Percentiles rank a stretch among this genome's conserved stretches.
Evolutionary conservation across 2,797 vertebrate species (phyloP).

Genomic region (Odontamblyopus lacepedii): DNA sequence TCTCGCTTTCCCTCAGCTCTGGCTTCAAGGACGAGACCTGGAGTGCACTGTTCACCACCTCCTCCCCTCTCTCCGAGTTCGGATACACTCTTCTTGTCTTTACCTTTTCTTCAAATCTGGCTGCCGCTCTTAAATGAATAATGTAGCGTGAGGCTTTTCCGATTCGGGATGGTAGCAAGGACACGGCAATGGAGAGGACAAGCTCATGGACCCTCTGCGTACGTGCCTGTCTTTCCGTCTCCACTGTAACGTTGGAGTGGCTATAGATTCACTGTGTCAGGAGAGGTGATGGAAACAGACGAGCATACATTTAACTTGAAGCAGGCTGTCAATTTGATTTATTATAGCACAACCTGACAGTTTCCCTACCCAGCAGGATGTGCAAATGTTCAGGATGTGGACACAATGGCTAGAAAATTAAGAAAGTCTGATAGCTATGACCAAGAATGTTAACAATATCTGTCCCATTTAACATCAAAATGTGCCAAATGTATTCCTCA

Average conservation of each 20-base stretch:
- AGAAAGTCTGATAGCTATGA: not conserved
- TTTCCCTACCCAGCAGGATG: slow-evolving; percentile 3
- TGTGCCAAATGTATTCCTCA: no score
- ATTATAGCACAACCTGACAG: slow-evolving; percentile 4
- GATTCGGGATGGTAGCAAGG: slow-evolving; percentile 48
- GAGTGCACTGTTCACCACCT: slow-evolving; percentile 13
- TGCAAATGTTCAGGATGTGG: not conserved
- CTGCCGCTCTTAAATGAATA: slow-evolving; percentile 55
- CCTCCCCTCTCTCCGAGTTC: slow-evolving; percentile 20
- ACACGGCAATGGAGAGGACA: slow-evolving; percentile 49
- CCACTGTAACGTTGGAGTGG: slow-evolving; percentile 26
- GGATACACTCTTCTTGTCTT: slow-evolving; percentile 35
- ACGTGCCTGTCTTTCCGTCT: slow-evolving; percentile 10
- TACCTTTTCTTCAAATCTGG: slow-evolving; percentile 36
- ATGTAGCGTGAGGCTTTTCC: slow-evolving; percentile 44
- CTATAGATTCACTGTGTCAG: slow-evolving; percentile 42
- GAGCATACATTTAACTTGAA: slow-evolving; percentile 20
- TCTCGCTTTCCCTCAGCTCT: slow-evolving; percentile 31
- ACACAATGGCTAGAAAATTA: not conserved
- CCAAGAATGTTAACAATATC: no score
- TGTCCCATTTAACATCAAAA: not conserved
- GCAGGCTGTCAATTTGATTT: slow-evolving; percentile 23
- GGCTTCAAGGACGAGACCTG: slow-evolving; percentile 15
- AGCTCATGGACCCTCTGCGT: slow-evolving; percentile 28
- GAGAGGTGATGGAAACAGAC: slow-evolving; percentile 33